Base-by-base conservation (phyloP, 2,113 vertebrate species). In the Ageneiosus marmoratus region DNA sequence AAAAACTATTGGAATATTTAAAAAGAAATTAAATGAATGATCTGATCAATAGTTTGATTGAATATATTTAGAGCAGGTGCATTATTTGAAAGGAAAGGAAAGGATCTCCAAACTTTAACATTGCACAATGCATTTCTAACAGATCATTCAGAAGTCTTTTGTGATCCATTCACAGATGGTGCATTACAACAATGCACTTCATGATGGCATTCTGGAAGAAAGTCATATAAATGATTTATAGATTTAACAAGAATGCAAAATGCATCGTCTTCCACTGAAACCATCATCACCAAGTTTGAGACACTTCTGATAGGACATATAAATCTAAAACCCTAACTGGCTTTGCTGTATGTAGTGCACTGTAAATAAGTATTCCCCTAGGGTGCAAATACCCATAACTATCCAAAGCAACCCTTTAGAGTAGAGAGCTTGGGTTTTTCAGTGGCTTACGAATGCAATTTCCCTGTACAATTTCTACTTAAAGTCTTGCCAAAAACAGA, bases 121-220 rank as follows among this genome's bases (percentile, higher is more conserved):
- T 29, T 81, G 70, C 56, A 29, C 2, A 51, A 27, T 55, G 69
- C n/a, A 18, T 27, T 72, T 70, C 34, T 6, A 53, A 44, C 12
- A 73, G 15, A 13, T 44, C n/a, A 32, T 73, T 60, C 53, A 73
- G 13, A 60, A 73, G 16, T 24, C 67, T 46, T 81, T 46, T 51
- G 72, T 24, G 48, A 69, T 29, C 32, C 50, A 29, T 48, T 79
- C 44, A 50, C 58, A 80, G 62, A 55, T 80, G 79, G 65, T 27
- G 79, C 50, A 62, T 29, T 78, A 15, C 41, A 50, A 50, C 10
- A 67, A 65, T 6, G 60, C 27, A 18, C 5, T 20, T 32, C 16
- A 32, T 15, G 16, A 13, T 9, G 16, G 20, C 46, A 53, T 7
- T 1, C 44, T 65, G 46, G 29, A 13, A 22, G 46, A 65, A 22